A percentile compares a stretch with the other conserved stretches of the same genome.
phyloP scores from a whole-genome alignment of 2,797 vertebrate species.

The Ctenochaetus hawaiiensis region DNA sequence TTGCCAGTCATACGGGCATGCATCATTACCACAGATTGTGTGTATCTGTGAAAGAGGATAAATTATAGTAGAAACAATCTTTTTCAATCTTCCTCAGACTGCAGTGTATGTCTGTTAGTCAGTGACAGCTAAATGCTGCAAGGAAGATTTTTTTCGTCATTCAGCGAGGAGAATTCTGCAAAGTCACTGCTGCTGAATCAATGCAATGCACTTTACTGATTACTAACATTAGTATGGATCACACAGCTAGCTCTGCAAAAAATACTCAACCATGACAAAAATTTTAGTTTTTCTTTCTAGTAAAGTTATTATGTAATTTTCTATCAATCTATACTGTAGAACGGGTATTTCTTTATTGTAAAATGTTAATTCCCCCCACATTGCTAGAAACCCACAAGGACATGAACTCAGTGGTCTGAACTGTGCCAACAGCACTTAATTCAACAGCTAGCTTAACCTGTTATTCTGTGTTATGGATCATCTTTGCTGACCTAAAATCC shows the following conservation, averaged over 20 bases:
- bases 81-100: slow-evolving; percentile 36
- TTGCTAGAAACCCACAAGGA: background rate
- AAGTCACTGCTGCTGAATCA: slow-evolving; percentile 52
- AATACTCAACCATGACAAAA: slow-evolving; percentile 22
- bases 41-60: slow-evolving; percentile 37
- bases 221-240: slow-evolving; percentile 40
- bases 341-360: background rate
- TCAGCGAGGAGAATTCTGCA: slow-evolving; percentile 33
- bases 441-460: background rate
- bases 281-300: background rate
- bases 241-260: slow-evolving; percentile 29
- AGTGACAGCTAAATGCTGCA: slow-evolving; percentile 20
- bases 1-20: slow-evolving; percentile 9
- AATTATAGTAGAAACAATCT: slow-evolving; percentile 24
- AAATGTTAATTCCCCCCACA: background rate
- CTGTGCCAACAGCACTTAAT: background rate
- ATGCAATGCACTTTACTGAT: slow-evolving; percentile 52
- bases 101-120: slow-evolving; percentile 1
- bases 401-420: background rate
- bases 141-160: slow-evolving; percentile 25
- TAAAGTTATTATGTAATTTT: background rate
- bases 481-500: background rate
- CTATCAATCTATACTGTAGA: too few relatives aligned
- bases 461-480: background rate
- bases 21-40: slow-evolving; percentile 36